A percentile compares a stretch with the other conserved stretches of the same genome.
phyloP scores from a whole-genome alignment of 1,140 invertebrate genomes.

The Andricus grossulariae region DNA sequence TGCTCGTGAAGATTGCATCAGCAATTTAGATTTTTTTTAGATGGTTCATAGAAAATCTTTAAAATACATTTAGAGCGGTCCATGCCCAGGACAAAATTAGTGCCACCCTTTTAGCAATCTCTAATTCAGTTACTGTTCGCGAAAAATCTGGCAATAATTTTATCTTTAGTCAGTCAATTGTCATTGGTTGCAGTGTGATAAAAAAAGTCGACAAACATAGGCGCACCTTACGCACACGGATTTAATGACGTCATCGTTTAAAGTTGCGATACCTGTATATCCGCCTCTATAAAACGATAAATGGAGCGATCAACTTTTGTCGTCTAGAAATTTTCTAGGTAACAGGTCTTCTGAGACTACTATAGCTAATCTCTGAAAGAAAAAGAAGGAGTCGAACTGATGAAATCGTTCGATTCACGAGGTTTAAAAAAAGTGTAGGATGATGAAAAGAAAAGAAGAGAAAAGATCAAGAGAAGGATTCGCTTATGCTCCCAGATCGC shows the following conservation, averaged over 20 bases:
- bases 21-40: too few relatives aligned
- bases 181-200: conserved; percentile 26
- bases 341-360: too few relatives aligned
- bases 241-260: conserved; percentile 26
- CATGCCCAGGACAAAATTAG: too few relatives aligned
- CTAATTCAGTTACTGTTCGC: not conserved
- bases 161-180: conserved; percentile 7
- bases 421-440: not conserved
- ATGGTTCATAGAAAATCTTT: too few relatives aligned
- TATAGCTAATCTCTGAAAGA: not conserved
- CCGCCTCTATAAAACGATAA: conserved; percentile 15
- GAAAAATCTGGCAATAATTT: not conserved
- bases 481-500: conserved; percentile 33
- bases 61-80: too few relatives aligned
- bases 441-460: conserved; percentile 5
- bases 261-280: conserved; percentile 28
- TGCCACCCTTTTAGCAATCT: too few relatives aligned
- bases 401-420: not conserved
- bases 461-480: not conserved
- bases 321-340: not conserved
- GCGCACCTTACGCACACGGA: conserved; percentile 31
- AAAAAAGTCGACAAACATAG: conserved; percentile 23
- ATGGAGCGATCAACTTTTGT: conserved; percentile 9
- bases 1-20: too few relatives aligned
- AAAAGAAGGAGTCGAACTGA: not conserved